phyloP scores from a whole-genome alignment of 2,113 vertebrate genomes.

The Hydropotes inermis region DNA sequence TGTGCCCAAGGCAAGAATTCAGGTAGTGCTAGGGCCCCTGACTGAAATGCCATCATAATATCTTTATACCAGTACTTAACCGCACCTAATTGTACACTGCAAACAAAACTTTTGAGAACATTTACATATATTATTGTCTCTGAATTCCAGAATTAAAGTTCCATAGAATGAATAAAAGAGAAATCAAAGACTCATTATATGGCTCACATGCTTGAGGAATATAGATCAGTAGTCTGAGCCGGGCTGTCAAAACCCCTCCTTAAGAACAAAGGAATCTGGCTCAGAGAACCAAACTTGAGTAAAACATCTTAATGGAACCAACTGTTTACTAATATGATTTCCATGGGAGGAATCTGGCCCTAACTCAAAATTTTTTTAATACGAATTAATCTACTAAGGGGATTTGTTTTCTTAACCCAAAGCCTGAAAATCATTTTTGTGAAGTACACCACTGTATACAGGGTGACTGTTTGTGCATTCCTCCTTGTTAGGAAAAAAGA shows the following conservation, averaged over 20 bases:
- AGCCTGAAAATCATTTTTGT: slow-evolving; percentile 33
- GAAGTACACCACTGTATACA: neutral
- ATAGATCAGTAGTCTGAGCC: slow-evolving; percentile 6
- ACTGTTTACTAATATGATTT: slow-evolving; percentile 63
- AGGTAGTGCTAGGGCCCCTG: neutral
- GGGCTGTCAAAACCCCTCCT: slow-evolving; percentile 27
- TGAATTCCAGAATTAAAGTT: slow-evolving; percentile 29
- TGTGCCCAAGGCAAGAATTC: neutral
- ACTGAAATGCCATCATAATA: neutral
- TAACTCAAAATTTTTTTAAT: neutral
- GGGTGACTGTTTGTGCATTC: neutral
- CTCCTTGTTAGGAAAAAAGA: slow-evolving; percentile 39
- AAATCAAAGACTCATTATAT: slow-evolving; percentile 23
- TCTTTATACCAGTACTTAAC: neutral
- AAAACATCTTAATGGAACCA: slow-evolving; percentile 44
- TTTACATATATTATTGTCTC: slow-evolving; percentile 31
- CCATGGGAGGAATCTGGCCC: slow-evolving; percentile 33
- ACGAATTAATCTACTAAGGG: neutral
- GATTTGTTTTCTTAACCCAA: slow-evolving; percentile 50
- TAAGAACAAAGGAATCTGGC: slow-evolving; percentile 43
- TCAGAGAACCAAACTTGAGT: slow-evolving; percentile 28
- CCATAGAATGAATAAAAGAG: neutral
- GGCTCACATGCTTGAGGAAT: slow-evolving; percentile 3
- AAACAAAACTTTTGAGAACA: slow-evolving; percentile 29
- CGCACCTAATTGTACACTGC: neutral